Conservation (phyloP, 2,113 vertebrate genomes). For the Eclectus roratus region DNA sequence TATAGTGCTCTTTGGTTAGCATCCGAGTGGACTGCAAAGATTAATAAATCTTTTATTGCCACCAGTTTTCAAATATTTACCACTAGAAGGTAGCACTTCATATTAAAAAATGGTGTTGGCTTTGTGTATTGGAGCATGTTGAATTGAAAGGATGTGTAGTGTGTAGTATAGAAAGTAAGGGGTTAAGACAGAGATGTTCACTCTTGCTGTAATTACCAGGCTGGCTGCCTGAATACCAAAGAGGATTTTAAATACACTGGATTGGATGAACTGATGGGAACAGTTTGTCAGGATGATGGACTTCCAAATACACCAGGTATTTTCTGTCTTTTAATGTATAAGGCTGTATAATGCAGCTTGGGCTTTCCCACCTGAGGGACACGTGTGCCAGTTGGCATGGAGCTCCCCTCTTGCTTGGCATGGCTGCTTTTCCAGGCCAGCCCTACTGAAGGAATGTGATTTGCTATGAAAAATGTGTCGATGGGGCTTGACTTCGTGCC, state of each 20-base stretch:
- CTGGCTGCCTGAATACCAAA: not conserved
- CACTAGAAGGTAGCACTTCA: not conserved
- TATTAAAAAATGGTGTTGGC: not conserved
- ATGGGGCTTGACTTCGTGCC: slow-evolving; percentile 34
- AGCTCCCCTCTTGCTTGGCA: not conserved
- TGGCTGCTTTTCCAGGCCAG: slow-evolving; percentile 3
- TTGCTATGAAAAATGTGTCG: slow-evolving; percentile 61
- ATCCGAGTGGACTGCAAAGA: not conserved
- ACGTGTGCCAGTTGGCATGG: not conserved
- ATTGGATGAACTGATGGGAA: not conserved
- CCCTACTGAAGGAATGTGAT: slow-evolving; percentile 37
- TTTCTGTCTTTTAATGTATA: not conserved
- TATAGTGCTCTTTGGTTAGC: not conserved
- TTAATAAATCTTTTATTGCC: not conserved
- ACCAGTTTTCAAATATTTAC: not conserved
- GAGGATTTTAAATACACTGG: not conserved
- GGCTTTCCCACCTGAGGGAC: slow-evolving; percentile 26
- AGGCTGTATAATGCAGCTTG: not conserved
- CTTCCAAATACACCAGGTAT: not conserved
- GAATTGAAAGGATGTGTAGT: not conserved
- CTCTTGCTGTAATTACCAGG: not conserved
- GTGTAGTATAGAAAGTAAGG: not conserved
- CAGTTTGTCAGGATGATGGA: slow-evolving; percentile 18
- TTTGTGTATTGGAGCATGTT: not conserved
- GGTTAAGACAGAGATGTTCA: not conserved